These are phyloP conservation scores for Xylota segnis DNA, from an alignment of 2,888 invertebrate species.

Conservation along the genomic window DNA sequence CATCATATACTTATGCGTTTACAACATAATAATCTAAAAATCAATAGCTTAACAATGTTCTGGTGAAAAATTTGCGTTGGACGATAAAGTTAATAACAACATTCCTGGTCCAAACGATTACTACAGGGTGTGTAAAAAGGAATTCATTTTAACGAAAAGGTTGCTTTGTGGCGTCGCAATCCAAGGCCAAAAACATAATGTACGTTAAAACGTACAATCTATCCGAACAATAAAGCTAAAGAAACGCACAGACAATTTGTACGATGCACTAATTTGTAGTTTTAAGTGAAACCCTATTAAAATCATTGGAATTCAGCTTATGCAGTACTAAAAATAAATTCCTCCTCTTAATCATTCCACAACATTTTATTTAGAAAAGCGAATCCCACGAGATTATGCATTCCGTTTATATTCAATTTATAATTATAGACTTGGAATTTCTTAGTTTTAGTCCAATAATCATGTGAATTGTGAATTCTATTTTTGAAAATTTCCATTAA, in stretches of 20 bases:
- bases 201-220: not conserved
- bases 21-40: too few species aligned
- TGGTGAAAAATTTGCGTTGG: not conserved
- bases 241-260: not conserved
- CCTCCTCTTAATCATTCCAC: slow-evolving; percentile 10
- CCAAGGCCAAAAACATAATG: not conserved
- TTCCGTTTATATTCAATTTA: slow-evolving; percentile 39
- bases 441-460: slow-evolving; percentile 17
- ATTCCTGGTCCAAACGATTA: slow-evolving; percentile 1
- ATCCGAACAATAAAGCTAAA: not conserved
- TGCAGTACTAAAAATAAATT: slow-evolving; percentile 50
- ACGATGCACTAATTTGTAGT: slow-evolving; percentile 5
- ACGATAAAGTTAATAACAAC: slow-evolving; percentile 31
- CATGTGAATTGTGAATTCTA: slow-evolving; percentile 14
- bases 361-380: slow-evolving; percentile 11
- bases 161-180: not conserved
- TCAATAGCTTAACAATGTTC: not conserved
- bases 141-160: slow-evolving; percentile 17
- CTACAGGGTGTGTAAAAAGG: not conserved
- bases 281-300: not conserved
- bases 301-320: slow-evolving; percentile 27
- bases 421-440: slow-evolving; percentile 46
- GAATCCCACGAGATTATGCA: slow-evolving; percentile 39
- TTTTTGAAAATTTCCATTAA: slow-evolving; percentile 24
- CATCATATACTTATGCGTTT: too few species aligned